Evolutionary conservation across 1,140 invertebrate species (phyloP), one percentile per base, ranked within the genome.

Genomic region (Drosophila tropicalis): DNA sequence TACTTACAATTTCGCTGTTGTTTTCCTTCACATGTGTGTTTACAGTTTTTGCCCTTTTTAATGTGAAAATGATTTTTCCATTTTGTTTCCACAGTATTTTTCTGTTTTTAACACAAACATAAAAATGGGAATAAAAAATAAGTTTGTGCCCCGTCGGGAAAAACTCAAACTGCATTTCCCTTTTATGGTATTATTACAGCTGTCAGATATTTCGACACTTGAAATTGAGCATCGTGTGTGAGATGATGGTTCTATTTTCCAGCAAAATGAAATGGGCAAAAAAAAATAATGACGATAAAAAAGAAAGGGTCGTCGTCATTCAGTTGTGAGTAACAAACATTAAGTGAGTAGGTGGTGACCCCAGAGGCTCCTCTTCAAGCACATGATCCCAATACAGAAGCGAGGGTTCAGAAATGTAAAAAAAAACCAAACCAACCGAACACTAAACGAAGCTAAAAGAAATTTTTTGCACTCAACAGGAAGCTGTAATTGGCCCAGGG

Each of bases 131-230:
- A 51, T 51, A 51, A 19, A 51, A 51, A 25, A n/a, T n/a, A n/a
- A 51, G 9, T 19, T 58, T 69, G 15, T 65, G 66, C 65, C 65
- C 65, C 65, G 19, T 9, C 62, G 39, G 61, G 41, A 34, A 29
- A 29, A 36, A 36, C 56, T 36, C 56, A 51, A 57, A 51, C 56
- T 62, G 41, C 66, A 55, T 70, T 47, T 72, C 64, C 67, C 76
- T 63, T 82, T 76, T 82, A 67, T 74, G 62, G 69, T 70, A 82
- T 89, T 89, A 89, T 89, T 87, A 90, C 84, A 89, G 84, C 85
- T 89, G 81, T 81, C 85, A 78, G 65, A 82, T 58, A 68, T 87
- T 87, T 87, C 80, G 85, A 78, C 84, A 87, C 84, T 89, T 90
- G 66, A 89, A 90, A 84, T 84, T 84, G 77, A 87, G 84, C 84